Percentiles rank a stretch among this genome's conserved stretches.
phyloP scores from a whole-genome alignment of 2,113 vertebrate species.

The Sinosuthora webbiana region DNA sequence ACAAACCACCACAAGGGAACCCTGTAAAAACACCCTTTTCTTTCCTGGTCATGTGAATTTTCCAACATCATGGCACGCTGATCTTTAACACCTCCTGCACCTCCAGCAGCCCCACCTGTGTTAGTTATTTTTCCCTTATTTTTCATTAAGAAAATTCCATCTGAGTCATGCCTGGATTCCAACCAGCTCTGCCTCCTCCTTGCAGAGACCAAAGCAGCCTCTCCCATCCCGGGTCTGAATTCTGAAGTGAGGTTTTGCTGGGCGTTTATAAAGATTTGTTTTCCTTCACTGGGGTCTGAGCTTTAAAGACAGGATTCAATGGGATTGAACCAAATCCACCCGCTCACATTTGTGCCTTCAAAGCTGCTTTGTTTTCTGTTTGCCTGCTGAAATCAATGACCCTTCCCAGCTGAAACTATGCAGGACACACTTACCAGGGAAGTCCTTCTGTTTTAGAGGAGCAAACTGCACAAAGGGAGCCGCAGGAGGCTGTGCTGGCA shows the following conservation, averaged over 20 bases:
- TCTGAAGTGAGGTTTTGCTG: neutral
- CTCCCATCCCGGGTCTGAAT: neutral
- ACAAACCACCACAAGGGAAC: neutral
- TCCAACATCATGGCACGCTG: rapidly evolving
- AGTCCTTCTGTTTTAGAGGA: neutral
- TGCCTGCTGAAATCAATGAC: neutral
- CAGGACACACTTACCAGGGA: neutral
- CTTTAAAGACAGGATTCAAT: neutral
- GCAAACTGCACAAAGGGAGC: neutral
- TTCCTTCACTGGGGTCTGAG: neutral
- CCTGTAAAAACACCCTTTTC: neutral
- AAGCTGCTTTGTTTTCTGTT: neutral
- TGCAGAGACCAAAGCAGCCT: neutral
- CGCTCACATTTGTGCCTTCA: neutral
- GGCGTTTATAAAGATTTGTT: neutral
- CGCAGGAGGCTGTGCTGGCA: neutral
- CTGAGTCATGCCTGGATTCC: neutral
- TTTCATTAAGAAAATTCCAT: neutral
- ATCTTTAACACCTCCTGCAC: neutral
- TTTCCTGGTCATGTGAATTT: no score
- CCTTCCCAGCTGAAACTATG: neutral
- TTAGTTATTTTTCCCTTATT: neutral
- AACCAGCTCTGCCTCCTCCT: neutral
- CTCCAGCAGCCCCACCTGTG: neutral
- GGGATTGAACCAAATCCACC: neutral